These are phyloP conservation scores for Artemia franciscana DNA, from an alignment of 1,140 invertebrate species.

Conservation along the genomic window DNA sequence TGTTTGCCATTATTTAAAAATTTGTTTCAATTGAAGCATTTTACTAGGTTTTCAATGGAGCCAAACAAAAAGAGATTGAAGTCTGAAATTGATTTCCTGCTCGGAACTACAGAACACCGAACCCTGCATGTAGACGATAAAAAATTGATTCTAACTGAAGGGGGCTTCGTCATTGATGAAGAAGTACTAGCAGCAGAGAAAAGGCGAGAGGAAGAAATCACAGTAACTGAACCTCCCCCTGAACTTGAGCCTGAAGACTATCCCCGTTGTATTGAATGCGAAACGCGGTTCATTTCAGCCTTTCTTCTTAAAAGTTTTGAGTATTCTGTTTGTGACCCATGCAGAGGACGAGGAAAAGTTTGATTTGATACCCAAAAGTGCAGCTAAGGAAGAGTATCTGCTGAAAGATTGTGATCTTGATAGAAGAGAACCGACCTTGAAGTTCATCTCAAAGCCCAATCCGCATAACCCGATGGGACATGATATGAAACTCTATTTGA, in stretches of 20 bases:
- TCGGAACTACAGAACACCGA: conserved; percentile 16
- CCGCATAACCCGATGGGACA: conserved; percentile 75
- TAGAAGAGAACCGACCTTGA: conserved; percentile 56
- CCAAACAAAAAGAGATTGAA: neutral
- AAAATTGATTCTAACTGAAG: conserved; percentile 54
- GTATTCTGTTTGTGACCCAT: conserved; percentile 58
- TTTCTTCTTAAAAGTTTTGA: conserved; percentile 62
- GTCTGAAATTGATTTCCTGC: neutral
- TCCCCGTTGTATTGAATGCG: conserved; percentile 56
- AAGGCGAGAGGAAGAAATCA: conserved; percentile 22
- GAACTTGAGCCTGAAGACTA: conserved; percentile 29
- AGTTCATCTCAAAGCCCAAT: conserved; percentile 70
- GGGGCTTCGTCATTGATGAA: conserved; percentile 63
- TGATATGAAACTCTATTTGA: conserved; percentile 80
- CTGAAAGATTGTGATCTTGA: conserved; percentile 85
- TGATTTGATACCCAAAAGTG: conserved; percentile 68
- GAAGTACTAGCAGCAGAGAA: conserved; percentile 27
- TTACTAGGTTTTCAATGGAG: neutral
- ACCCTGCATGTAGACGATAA: conserved; percentile 34
- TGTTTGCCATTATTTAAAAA: too few relatives aligned
- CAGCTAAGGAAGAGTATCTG: conserved; percentile 72
- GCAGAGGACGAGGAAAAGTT: conserved; percentile 63
- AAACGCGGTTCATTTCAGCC: conserved; percentile 51
- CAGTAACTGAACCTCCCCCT: conserved; percentile 27
- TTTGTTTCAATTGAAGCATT: neutral